Conservation (phyloP, 2,113 vertebrate genomes). For the Saiga tatarica region DNA sequence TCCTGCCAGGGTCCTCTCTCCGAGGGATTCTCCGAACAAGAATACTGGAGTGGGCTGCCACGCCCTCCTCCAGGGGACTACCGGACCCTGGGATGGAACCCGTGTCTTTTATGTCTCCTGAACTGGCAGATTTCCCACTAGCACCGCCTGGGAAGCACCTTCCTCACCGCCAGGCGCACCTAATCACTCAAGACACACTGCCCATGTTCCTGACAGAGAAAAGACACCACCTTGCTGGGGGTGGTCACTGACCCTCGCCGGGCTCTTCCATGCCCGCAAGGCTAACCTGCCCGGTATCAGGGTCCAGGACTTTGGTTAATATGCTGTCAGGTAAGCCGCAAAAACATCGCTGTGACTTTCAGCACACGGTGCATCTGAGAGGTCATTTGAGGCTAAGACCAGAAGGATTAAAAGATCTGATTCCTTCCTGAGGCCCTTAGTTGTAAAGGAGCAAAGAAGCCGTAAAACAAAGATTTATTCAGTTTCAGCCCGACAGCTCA, state of each 20-base stretch:
- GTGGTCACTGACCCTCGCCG: accelerated
- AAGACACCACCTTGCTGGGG: accelerated
- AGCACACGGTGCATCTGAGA: constrained; percentile 71
- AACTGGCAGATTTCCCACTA: background rate
- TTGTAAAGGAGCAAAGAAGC: constrained; percentile 82
- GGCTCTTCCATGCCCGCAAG: constrained; percentile 29
- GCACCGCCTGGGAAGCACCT: background rate
- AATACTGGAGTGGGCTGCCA: background rate
- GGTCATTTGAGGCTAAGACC: constrained; percentile 82
- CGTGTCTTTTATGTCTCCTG: background rate
- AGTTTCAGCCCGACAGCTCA: constrained; percentile 75
- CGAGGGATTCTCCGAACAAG: background rate
- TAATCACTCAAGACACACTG: background rate
- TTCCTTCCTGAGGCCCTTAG: constrained; percentile 76
- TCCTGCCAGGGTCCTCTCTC: background rate
- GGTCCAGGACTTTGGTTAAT: constrained; percentile 57
- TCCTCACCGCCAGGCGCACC: accelerated
- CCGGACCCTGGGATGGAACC: background rate
- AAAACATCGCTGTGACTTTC: constrained; percentile 71
- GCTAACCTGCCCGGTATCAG: constrained; percentile 26
- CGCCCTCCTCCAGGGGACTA: background rate
- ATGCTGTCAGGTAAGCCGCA: constrained; percentile 64
- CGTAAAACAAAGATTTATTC: constrained; percentile 86
- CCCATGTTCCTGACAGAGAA: accelerated
- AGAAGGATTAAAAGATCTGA: constrained; percentile 81